Evolutionary conservation across 2,113 vertebrate species (phyloP).

Genomic region (Burhinus oedicnemus): DNA sequence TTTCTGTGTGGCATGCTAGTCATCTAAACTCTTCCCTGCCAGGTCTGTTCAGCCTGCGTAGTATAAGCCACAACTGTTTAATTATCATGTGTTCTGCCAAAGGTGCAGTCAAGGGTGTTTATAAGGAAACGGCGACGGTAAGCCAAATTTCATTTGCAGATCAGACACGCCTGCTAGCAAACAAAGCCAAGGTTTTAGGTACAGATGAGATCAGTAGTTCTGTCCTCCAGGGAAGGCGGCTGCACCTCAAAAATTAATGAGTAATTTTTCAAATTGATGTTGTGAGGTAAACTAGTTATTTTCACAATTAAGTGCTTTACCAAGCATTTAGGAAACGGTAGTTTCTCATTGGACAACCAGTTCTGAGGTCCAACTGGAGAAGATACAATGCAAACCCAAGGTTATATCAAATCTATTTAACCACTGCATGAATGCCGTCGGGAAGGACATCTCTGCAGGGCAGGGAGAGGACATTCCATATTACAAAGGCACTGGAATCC

Average conservation of each 20-base stretch:
- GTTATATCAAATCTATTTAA: neutral
- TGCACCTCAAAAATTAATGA: constrained; percentile 63
- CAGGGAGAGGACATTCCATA: neutral
- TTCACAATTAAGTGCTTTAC: constrained; percentile 63
- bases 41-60: neutral
- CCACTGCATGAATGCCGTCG: neutral
- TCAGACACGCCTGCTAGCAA: constrained; percentile 54
- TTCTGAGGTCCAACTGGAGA: constrained; percentile 23
- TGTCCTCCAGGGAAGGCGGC: constrained; percentile 63
- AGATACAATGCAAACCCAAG: neutral
- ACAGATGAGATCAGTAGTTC: constrained; percentile 61
- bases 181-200: constrained; percentile 53
- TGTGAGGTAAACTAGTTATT: constrained; percentile 62
- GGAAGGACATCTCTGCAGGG: neutral
- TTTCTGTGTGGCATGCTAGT: neutral
- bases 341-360: constrained; percentile 24
- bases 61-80: constrained; percentile 32
- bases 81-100: constrained; percentile 48
- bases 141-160: constrained; percentile 62
- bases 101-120: constrained; percentile 59
- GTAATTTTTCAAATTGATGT: constrained; percentile 62
- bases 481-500: neutral
- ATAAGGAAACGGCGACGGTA: constrained; percentile 7
- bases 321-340: neutral
- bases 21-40: constrained; percentile 4